Percentiles rank a stretch among this genome's conserved stretches.
Evolutionary conservation across 2,797 vertebrate genomes (phyloP).

Genomic region (Lerista edwardsae): DNA sequence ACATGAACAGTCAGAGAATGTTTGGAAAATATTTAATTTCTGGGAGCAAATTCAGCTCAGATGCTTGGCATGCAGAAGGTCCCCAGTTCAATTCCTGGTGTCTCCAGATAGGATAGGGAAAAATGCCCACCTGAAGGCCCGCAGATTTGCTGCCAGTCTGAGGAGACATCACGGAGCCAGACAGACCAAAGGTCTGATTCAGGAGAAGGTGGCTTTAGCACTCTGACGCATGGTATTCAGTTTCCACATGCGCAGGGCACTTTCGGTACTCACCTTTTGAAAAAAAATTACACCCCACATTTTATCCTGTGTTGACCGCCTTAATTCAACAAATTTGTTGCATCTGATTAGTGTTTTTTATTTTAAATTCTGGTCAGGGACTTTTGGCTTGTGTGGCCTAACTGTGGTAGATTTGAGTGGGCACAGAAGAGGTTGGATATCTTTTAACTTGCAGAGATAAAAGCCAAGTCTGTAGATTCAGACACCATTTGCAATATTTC

Average conservation of each 20-base stretch:
- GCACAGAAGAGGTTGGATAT: neutral
- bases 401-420: neutral
- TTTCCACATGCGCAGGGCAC: neutral
- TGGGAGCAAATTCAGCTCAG: neutral
- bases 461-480: conserved; percentile 8
- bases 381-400: conserved; percentile 10
- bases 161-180: too few species aligned
- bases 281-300: conserved; percentile 11
- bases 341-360: neutral
- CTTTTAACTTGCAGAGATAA: conserved; percentile 30
- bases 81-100: too few species aligned
- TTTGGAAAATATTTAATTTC: neutral
- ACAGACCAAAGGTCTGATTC: too few species aligned
- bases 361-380: neutral
- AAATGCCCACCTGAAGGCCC: too few species aligned
- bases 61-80: too few species aligned
- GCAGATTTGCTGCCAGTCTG: too few species aligned
- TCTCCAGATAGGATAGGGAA: too few species aligned
- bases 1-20: neutral
- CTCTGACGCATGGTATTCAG: neutral
- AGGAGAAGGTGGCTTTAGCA: too few species aligned
- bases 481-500: conserved; percentile 13
- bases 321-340: neutral
- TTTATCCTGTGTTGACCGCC: neutral
- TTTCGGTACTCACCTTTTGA: neutral